These are phyloP conservation scores for Gymnobelideus leadbeateri DNA, from an alignment of 2,113 vertebrate genomes.

Conservation along the genomic window DNA sequence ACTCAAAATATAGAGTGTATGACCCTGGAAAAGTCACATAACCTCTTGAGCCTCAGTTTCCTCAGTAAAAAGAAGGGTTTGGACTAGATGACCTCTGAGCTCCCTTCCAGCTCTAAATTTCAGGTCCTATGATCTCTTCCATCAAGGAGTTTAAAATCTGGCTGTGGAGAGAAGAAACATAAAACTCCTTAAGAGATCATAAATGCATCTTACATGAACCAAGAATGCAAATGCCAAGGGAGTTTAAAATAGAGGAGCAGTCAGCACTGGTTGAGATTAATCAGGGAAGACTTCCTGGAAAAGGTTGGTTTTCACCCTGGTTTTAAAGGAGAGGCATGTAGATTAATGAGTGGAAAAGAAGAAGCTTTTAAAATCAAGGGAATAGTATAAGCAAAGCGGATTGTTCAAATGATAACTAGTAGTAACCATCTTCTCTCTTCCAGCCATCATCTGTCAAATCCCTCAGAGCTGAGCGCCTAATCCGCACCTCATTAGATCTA, in stretches of 20 bases:
- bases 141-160: neutral
- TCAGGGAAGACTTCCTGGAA: neutral
- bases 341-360: neutral
- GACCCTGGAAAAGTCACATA: neutral
- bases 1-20: neutral
- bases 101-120: neutral
- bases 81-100: neutral
- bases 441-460: constrained; percentile 87
- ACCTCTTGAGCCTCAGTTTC: neutral
- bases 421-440: neutral
- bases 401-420: accelerated
- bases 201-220: neutral
- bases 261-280: neutral
- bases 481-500: constrained; percentile 94
- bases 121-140: neutral
- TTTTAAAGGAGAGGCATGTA: neutral
- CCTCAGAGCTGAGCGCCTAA: constrained; percentile 89
- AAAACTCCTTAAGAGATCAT: neutral
- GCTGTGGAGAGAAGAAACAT: neutral
- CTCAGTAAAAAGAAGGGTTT: neutral
- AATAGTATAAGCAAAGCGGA: too few species aligned
- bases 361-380: neutral
- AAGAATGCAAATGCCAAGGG: neutral
- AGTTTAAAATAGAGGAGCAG: neutral
- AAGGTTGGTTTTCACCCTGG: neutral